Evolutionary conservation across 2,113 vertebrate genomes (phyloP).

Genomic region (Sceloporus tristichus): DNA sequence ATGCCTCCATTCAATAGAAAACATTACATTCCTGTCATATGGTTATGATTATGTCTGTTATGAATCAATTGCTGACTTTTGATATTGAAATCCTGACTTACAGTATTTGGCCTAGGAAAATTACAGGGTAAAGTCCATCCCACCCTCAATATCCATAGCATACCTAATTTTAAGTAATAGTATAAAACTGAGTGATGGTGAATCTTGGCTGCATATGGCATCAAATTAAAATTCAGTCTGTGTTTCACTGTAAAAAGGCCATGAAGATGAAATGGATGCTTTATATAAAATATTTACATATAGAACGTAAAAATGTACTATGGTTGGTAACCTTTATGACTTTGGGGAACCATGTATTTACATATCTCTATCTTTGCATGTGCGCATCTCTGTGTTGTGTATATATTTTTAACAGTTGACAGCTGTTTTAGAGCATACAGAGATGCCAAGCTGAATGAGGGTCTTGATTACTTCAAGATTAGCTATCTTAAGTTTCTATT

Average conservation of each 20-base stretch:
- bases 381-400: slow-evolving; percentile 85
- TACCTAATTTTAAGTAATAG: slow-evolving; percentile 45
- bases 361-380: slow-evolving; percentile 81
- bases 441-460: slow-evolving; percentile 89
- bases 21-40: neutral
- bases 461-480: slow-evolving; percentile 92
- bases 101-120: neutral
- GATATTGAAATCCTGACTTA: slow-evolving; percentile 13
- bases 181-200: slow-evolving; percentile 48
- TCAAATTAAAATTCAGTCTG: slow-evolving; percentile 76
- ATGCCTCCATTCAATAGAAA: neutral
- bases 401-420: slow-evolving; percentile 92
- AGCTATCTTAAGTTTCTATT: slow-evolving; percentile 91
- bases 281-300: slow-evolving; percentile 84
- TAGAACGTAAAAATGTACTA: slow-evolving; percentile 76
- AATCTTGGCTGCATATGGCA: slow-evolving; percentile 64
- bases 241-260: slow-evolving; percentile 68
- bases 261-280: slow-evolving; percentile 75
- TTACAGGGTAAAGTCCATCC: neutral
- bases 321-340: slow-evolving; percentile 82
- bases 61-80: neutral
- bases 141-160: neutral
- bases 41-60: neutral
- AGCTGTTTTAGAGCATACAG: slow-evolving; percentile 90
- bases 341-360: slow-evolving; percentile 81